A percentile compares a stretch with the other conserved stretches of the same genome.
Evolutionary conservation across 2,888 invertebrate species (phyloP).

Genomic region (Lepidochrysops patricia): DNA sequence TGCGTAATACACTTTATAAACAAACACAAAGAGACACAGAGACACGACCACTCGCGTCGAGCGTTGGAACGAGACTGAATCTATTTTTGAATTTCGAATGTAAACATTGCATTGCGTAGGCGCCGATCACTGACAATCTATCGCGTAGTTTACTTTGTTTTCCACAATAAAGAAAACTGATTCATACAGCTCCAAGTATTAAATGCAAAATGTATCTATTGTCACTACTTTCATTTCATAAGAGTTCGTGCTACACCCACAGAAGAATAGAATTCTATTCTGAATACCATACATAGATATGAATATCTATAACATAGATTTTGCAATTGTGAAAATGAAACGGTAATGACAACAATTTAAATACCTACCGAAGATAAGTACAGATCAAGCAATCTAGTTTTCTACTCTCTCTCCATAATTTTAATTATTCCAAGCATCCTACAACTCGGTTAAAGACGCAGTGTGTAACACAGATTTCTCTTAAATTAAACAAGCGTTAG

Average conservation of each 20-base stretch:
- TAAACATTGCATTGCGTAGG: constrained; percentile 33
- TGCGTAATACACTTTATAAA: constrained; percentile 21
- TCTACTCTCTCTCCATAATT: not conserved
- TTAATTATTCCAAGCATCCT: not conserved
- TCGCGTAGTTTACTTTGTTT: constrained; percentile 20
- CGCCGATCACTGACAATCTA: constrained; percentile 23
- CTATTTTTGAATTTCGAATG: constrained; percentile 42
- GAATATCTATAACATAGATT: not conserved
- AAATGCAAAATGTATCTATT: not conserved
- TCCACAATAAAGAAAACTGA: constrained; percentile 1
- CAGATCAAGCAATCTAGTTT: not conserved
- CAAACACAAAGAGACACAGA: constrained; percentile 12
- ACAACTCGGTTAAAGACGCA: not conserved
- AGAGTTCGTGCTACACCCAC: not conserved
- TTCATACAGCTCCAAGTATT: not conserved
- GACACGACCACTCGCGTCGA: constrained; percentile 39
- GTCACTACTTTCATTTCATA: not conserved
- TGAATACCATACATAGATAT: too few relatives aligned
- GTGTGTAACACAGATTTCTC: not conserved
- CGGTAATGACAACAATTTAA: not conserved
- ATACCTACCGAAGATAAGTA: not conserved
- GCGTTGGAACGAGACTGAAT: constrained; percentile 39
- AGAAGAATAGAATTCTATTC: not conserved
- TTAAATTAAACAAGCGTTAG: not conserved
- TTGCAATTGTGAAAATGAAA: not conserved